A percentile compares a stretch with the other conserved stretches of the same genome.
These are phyloP conservation scores for Nesogale talazaci DNA, from an alignment of 2,113 vertebrate genomes.

Conservation along the genomic window DNA sequence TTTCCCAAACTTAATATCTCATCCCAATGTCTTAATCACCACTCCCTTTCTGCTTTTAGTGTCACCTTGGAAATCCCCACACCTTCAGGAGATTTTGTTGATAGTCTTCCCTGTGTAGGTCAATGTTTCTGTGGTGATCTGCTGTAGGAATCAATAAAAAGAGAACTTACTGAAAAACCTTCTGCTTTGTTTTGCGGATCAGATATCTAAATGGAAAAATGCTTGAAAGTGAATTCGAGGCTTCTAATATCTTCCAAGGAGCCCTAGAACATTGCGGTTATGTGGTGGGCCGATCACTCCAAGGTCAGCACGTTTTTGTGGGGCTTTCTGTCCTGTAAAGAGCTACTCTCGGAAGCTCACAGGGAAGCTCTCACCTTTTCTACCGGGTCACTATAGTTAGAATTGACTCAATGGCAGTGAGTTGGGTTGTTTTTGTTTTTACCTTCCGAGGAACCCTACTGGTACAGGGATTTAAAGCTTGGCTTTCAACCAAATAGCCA, in stretches of 20 bases:
- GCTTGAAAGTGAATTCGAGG: slow-evolving; percentile 23
- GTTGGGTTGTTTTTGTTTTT: too few relatives aligned
- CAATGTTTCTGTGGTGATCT: neutral
- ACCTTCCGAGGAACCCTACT: neutral
- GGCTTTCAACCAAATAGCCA: neutral
- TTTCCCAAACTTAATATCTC: slow-evolving; percentile 16
- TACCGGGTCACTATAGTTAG: too few relatives aligned
- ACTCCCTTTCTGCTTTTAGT: neutral
- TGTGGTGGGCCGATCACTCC: too few relatives aligned
- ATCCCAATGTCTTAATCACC: neutral
- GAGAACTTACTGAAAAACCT: neutral
- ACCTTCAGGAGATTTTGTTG: neutral
- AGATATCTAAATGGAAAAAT: neutral
- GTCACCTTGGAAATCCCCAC: slow-evolving; percentile 11
- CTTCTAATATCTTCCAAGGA: neutral
- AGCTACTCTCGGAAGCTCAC: too few relatives aligned
- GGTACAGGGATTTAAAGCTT: neutral
- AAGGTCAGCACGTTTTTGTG: too few relatives aligned
- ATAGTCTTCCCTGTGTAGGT: neutral
- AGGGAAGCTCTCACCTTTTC: too few relatives aligned
- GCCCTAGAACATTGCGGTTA: too few relatives aligned
- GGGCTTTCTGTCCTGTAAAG: too few relatives aligned
- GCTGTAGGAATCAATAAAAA: slow-evolving; percentile 13
- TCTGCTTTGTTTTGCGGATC: neutral
- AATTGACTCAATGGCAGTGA: too few relatives aligned